These are phyloP conservation scores for Beroe forskalii DNA, from an alignment of 37 sponge, comb jelly and placozoan species.

Conservation along the genomic window DNA sequence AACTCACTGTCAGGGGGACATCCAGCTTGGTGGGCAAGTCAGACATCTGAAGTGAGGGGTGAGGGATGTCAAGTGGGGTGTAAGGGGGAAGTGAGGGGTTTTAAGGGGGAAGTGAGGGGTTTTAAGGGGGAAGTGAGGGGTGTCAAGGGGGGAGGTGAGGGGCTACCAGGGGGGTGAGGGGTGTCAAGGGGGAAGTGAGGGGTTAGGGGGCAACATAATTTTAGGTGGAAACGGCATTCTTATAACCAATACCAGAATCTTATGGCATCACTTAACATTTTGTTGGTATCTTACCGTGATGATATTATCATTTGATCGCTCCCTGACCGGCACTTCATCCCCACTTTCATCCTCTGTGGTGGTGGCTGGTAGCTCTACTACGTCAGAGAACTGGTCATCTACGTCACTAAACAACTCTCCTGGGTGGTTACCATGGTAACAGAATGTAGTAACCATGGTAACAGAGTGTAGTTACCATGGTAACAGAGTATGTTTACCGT, in stretches of 20 bases:
- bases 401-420: slow-evolving; percentile 38
- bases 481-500: no score
- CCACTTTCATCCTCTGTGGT: not conserved
- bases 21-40: no score
- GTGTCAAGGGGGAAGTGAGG: not conserved
- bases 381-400: not conserved
- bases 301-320: not conserved
- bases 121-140: not conserved
- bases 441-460: no score
- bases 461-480: no score
- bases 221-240: not conserved
- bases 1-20: no score
- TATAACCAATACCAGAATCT: not conserved
- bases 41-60: no score
- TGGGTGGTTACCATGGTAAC: no score
- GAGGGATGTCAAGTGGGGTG: no score
- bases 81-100: no score
- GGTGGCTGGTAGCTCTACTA: slow-evolving; percentile 3
- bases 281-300: slow-evolving; percentile 1
- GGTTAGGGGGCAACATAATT: not conserved
- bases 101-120: not conserved
- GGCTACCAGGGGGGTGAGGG: not conserved
- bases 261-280: no score
- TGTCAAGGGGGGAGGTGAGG: not conserved
- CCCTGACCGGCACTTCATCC: slow-evolving; percentile 14